Conservation (phyloP, 2,113 vertebrate genomes). For the Rhizomys pruinosus region DNA sequence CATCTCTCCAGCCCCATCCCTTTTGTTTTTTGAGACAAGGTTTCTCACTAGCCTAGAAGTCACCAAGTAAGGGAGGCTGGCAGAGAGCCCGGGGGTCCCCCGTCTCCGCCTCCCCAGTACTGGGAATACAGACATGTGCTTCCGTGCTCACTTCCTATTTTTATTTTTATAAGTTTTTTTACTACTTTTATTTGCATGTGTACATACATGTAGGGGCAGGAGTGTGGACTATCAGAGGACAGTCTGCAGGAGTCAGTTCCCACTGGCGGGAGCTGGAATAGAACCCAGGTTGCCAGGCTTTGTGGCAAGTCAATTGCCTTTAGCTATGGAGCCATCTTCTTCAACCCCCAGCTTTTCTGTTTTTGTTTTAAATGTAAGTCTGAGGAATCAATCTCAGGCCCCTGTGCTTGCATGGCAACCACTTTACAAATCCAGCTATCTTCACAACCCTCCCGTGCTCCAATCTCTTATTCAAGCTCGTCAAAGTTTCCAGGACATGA, state of each 20-base stretch:
- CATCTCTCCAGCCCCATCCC: too few relatives aligned
- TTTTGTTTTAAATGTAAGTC: background rate
- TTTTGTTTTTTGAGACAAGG: too few relatives aligned
- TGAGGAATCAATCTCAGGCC: background rate
- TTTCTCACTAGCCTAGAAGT: too few relatives aligned
- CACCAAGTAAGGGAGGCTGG: too few relatives aligned
- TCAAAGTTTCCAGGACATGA: slow-evolving; percentile 83
- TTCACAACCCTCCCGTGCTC: background rate
- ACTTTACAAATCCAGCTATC: background rate
- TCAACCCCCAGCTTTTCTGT: too few relatives aligned
- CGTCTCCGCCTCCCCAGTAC: background rate
- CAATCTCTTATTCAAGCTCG: slow-evolving; percentile 70
- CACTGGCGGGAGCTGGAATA: background rate
- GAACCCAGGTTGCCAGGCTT: background rate
- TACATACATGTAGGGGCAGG: background rate
- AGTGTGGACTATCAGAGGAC: background rate
- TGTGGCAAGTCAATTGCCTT: background rate
- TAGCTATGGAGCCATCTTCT: background rate
- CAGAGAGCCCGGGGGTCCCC: too few relatives aligned
- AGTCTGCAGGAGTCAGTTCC: background rate
- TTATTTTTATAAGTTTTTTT: too few relatives aligned
- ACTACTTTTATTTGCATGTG: too few relatives aligned
- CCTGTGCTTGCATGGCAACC: background rate
- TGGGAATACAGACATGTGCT: too few relatives aligned
- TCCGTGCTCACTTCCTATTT: too few relatives aligned